Conservation (phyloP, 2,113 vertebrate genomes). For the Myiagra hebetior region DNA sequence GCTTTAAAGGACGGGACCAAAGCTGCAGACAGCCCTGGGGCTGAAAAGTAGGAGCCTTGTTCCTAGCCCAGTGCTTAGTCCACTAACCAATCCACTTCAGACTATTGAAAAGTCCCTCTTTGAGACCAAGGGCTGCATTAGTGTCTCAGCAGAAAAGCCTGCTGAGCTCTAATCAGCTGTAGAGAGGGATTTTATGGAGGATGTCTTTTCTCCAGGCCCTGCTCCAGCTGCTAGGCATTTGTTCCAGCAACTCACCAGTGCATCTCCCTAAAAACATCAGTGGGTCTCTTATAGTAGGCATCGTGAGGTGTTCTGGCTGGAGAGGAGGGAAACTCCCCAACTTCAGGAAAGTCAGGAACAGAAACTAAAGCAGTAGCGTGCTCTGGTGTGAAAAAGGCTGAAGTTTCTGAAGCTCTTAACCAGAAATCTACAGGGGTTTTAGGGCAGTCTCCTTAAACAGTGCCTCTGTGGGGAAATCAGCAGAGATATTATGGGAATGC, state of each 20-base stretch:
- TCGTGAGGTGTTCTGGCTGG: background rate
- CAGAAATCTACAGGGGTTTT: background rate
- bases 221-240: background rate
- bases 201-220: background rate
- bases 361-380: background rate
- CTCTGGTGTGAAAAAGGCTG: background rate
- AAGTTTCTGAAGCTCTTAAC: background rate
- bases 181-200: background rate
- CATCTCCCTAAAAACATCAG: background rate
- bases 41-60: background rate
- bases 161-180: background rate
- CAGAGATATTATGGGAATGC: background rate
- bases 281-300: background rate
- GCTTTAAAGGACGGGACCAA: background rate
- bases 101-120: background rate
- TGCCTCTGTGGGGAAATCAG: background rate
- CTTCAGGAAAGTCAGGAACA: background rate
- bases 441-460: background rate
- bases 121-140: background rate
- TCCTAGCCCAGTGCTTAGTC: background rate
- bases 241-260: background rate
- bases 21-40: background rate
- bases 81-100: background rate
- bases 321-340: fast-evolving
- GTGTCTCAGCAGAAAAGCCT: background rate